Evolutionary conservation across 2,888 invertebrate genomes (phyloP), one percentile per base, ranked within the genome.

Genomic region (Scrobipalpa atriplicella): DNA sequence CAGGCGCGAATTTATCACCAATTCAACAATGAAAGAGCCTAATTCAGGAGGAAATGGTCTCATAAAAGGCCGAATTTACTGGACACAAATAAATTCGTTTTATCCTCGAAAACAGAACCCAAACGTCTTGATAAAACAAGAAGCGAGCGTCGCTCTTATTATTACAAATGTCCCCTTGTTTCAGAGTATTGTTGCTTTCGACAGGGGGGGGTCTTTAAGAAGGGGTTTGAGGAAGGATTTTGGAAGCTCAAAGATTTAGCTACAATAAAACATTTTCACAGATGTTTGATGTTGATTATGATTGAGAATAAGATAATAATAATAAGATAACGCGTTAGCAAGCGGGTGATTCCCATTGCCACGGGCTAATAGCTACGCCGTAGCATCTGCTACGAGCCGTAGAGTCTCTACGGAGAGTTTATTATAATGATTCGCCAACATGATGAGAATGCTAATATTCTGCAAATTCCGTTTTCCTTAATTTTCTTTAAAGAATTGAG

Each of bases 81-180:
- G 61, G 61, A 61, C 61, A 61, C 36, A 61, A 58, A 58, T 58
- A 58, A 58, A 61, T 61, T 61, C 61, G 39, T 19, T 39, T 61
- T 61, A 41, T 61, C 61, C 61, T 39, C 29, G 18, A 39, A 39
- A 18, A 61, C 61, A 36, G 61, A 61, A 61, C 18, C 61, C 19
- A 61, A 61, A 61, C 41, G 61, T 61, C 61, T 61, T 61, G 61
- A 61, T 61, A 61, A 61, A 61, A 61, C 61, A 61, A 61, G 19
- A 16, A 41, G n/a, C 39, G 39, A 39, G 61, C 61, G 39, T 41
- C 61, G 41, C 61, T 61, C 18, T 61, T 38, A 39, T 61, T 61
- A 61, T 61, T 61, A 61, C 61, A 61, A 61, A 61, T 60, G 60
- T 61, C 61, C 10, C 41, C 61, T 36, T 61, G 39, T 61, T 61